These are phyloP conservation scores for Danaus melanippus DNA, from an alignment of 1,140 invertebrate genomes.

Conservation along the genomic window DNA sequence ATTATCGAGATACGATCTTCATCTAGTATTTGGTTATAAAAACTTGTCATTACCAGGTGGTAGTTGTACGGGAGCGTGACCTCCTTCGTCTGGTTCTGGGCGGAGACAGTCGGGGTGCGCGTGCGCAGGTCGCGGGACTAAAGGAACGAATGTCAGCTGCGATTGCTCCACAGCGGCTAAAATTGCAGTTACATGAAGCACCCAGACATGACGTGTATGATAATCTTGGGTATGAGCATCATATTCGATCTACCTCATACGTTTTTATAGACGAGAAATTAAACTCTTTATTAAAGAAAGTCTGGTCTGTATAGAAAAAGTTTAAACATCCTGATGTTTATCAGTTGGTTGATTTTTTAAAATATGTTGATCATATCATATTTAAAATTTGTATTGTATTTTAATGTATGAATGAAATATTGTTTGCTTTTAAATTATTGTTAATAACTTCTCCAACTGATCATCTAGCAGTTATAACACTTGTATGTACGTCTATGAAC, in stretches of 20 bases:
- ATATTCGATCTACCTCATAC: neutral
- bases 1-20: too few species aligned
- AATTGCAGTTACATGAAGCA: slow-evolving; percentile 84
- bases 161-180: slow-evolving; percentile 69
- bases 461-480: too few species aligned
- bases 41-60: slow-evolving; percentile 69
- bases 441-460: too few species aligned
- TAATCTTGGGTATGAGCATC: slow-evolving; percentile 73
- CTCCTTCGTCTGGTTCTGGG: slow-evolving; percentile 68
- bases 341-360: too few species aligned
- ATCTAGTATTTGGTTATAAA: too few species aligned
- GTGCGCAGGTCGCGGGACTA: slow-evolving; percentile 31
- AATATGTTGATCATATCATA: too few species aligned
- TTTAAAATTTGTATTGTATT: too few species aligned
- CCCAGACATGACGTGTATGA: slow-evolving; percentile 83
- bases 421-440: too few species aligned
- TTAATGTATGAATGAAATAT: too few species aligned
- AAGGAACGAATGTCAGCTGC: slow-evolving; percentile 30
- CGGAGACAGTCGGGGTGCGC: slow-evolving; percentile 14
- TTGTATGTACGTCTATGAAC: slow-evolving; percentile 77
- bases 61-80: slow-evolving; percentile 81
- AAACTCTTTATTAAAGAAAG: neutral
- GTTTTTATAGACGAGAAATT: too few species aligned
- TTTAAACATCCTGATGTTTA: too few species aligned
- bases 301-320: neutral